These are phyloP conservation scores for Peromyscus nudipes DNA, from an alignment of 2,797 vertebrate genomes.

Conservation along the genomic window DNA sequence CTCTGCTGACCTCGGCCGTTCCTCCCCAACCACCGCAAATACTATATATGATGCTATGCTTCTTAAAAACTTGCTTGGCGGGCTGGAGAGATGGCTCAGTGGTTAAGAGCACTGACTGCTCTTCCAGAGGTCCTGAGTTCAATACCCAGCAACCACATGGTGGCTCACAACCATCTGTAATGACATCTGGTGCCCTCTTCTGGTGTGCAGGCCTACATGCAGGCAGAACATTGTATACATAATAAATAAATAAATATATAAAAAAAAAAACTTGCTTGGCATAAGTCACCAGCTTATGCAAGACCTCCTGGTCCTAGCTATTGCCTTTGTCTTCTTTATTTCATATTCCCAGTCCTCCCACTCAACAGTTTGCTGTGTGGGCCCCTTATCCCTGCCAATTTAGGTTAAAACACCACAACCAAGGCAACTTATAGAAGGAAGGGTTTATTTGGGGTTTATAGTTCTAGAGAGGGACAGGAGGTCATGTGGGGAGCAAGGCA, in stretches of 20 bases:
- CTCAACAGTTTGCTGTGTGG: not conserved
- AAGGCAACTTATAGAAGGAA: not conserved
- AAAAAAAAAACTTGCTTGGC: not conserved
- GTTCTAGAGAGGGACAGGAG: not conserved
- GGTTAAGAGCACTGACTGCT: no score
- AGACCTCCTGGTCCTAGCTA: not conserved
- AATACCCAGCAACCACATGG: no score
- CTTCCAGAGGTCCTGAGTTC: no score
- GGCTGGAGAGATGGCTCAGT: no score
- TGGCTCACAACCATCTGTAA: no score
- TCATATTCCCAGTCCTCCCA: not conserved
- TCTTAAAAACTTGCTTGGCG: no score
- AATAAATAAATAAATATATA: no score
- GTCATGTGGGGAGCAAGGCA: not conserved
- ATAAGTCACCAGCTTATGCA: not conserved
- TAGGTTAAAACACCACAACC: not conserved
- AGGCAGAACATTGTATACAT: no score
- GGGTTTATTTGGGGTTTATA: not conserved
- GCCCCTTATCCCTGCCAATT: not conserved
- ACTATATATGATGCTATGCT: not conserved
- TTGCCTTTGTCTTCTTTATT: not conserved
- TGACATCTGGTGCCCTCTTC: no score
- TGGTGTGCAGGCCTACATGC: no score
- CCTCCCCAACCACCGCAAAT: not conserved
- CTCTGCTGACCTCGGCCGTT: not conserved